These are phyloP conservation scores for Rhingia rostrata DNA, from an alignment of 2,888 invertebrate species.

Conservation along the genomic window DNA sequence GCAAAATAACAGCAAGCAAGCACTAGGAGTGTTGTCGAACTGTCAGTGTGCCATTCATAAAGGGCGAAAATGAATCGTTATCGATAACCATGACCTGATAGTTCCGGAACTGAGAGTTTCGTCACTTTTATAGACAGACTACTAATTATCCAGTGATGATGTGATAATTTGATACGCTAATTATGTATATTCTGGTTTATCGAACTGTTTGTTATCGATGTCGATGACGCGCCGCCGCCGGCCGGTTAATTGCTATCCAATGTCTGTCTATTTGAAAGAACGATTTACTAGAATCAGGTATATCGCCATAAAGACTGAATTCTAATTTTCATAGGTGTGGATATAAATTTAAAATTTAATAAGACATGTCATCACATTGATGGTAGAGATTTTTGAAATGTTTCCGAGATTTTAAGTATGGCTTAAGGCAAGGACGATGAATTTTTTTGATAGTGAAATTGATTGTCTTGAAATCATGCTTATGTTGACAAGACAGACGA, in stretches of 20 bases:
- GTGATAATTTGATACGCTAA: conserved; percentile 27
- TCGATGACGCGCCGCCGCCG: not conserved
- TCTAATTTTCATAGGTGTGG: not conserved
- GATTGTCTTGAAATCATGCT: too few relatives aligned
- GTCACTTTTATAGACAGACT: not conserved
- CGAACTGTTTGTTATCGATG: not conserved
- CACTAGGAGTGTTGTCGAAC: not conserved
- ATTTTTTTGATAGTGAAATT: too few relatives aligned
- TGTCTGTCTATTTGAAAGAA: not conserved
- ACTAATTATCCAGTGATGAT: conserved; percentile 5
- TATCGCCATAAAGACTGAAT: too few relatives aligned
- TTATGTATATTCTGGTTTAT: conserved; percentile 1
- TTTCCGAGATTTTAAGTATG: not conserved
- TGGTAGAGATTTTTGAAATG: not conserved
- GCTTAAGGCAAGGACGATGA: too few relatives aligned
- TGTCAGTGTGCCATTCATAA: not conserved
- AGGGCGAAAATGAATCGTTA: not conserved
- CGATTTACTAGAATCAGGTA: not conserved
- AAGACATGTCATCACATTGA: not conserved
- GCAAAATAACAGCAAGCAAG: not conserved
- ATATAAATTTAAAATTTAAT: too few relatives aligned
- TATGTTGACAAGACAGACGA: too few relatives aligned
- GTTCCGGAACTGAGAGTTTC: conserved; percentile 13
- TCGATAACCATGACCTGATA: conserved; percentile 30
- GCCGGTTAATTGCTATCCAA: not conserved